Evolutionary conservation across 2,888 invertebrate species (phyloP).

Genomic region (Hyposoter dolosus): DNA sequence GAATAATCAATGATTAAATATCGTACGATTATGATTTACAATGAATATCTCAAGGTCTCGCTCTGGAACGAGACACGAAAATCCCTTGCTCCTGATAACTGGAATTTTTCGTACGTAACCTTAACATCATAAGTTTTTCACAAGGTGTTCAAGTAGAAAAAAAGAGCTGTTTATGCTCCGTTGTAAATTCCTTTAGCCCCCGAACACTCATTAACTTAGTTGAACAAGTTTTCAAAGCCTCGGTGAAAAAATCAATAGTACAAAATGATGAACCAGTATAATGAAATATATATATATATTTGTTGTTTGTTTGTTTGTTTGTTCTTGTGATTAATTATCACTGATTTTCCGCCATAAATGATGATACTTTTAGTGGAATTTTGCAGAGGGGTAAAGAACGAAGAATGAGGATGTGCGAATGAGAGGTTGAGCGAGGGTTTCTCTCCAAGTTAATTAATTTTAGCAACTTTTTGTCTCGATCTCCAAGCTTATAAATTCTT

Average conservation of each 20-base stretch:
- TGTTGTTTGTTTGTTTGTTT: constrained; percentile 19
- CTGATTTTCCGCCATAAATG: constrained; percentile 34
- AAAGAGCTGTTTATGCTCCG: background rate
- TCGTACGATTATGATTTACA: constrained; percentile 62
- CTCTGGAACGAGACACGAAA: background rate
- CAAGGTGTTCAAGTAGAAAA: background rate
- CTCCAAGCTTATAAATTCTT: constrained; percentile 77
- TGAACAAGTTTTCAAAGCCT: background rate
- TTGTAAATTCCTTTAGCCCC: background rate
- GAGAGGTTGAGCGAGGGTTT: constrained; percentile 23
- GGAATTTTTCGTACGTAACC: background rate
- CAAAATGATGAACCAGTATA: constrained; percentile 22
- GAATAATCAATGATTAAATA: constrained; percentile 46
- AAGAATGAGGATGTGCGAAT: constrained; percentile 13
- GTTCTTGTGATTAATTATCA: constrained; percentile 30
- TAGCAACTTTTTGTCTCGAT: constrained; percentile 21
- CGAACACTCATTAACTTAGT: background rate
- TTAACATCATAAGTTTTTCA: background rate
- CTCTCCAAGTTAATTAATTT: constrained; percentile 8
- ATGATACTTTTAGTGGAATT: constrained; percentile 17
- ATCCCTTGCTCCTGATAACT: background rate
- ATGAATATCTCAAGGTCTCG: background rate
- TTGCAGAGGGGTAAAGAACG: constrained; percentile 4
- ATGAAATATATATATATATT: constrained; percentile 31
- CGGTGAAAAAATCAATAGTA: constrained; percentile 12